Base-by-base conservation (phyloP, 2,797 vertebrate species). In the Rhinichthys osculus region DNA sequence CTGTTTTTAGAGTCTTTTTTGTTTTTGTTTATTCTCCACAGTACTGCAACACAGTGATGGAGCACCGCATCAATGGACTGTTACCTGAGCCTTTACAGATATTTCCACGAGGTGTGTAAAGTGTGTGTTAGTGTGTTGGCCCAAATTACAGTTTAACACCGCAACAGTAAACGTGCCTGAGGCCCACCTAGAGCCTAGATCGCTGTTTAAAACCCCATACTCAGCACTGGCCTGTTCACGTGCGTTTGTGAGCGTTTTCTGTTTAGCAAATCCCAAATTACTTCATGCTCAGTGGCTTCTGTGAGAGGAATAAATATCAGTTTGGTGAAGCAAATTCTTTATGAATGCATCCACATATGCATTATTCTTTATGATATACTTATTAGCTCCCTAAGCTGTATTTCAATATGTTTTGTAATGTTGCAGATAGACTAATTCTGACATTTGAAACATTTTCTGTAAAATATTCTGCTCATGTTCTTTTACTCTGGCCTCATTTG, bases 401-500 rank as follows among this genome's bases (percentile, higher is more conserved):
- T 70, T 19, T 84, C 33, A 23, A 2, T 35, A 9, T 50, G 21
- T 95, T 94, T 97, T 96, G 96, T 97, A 97, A 97, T 97, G 97
- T 98, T 96, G 95, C 94, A 96, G 94, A 96, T 95, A 94, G 95
- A 94, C 96, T 97, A 95, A 96, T 98, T 97, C 97, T 94, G 95
- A 94, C 62, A 17, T 62, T 79, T 35, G 3, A 19, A 66, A 69
- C n/a, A 19, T 94, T 96, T 50, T 50, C 47, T 50, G 47, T 95
- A 96, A 96, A 95, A 94, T 96, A 96, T 97, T 98, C 96, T 96
- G 97, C 97, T 97, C 95, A 95, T 96, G 93, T 95, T 96, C 96
- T 98, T 97, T 97, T 96, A 97, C 97, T 98, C 96, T 97, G 96
- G 96, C 95, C 95, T 96, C 96, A 96, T 97, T 96, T 98, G 97